Conservation (phyloP, 2,888 invertebrate genomes). For the Globia sparganii region DNA sequence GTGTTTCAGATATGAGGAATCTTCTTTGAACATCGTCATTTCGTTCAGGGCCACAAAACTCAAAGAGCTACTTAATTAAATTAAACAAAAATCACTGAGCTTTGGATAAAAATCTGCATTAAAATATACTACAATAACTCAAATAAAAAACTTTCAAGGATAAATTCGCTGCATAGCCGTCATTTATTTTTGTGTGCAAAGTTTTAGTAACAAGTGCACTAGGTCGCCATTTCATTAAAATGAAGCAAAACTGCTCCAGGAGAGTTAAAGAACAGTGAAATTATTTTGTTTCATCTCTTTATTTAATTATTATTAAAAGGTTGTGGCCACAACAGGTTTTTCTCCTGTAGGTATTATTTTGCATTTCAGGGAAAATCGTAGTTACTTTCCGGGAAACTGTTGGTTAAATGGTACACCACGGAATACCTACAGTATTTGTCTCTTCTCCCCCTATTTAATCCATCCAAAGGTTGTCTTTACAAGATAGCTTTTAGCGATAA, state of each 20-base stretch:
- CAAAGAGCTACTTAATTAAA: background rate
- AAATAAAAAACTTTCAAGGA: conserved; percentile 43
- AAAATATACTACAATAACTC: conserved; percentile 10
- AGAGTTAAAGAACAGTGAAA: background rate
- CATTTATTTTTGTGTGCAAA: conserved; percentile 22
- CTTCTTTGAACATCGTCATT: background rate
- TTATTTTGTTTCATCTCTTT: background rate
- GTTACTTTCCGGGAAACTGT: background rate
- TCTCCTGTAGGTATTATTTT: background rate
- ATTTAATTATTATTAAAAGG: background rate
- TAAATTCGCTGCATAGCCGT: conserved; percentile 30
- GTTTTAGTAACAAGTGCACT: conserved; percentile 20
- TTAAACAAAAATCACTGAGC: background rate
- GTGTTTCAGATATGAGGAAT: background rate
- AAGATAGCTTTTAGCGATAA: too few species aligned
- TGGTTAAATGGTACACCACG: too few species aligned
- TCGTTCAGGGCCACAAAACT: background rate
- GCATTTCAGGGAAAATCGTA: background rate
- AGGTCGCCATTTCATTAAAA: conserved; percentile 32
- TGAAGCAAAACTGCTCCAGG: background rate
- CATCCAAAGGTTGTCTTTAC: too few species aligned
- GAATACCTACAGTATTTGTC: too few species aligned
- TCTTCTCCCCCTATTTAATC: too few species aligned
- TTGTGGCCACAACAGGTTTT: background rate
- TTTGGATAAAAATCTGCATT: conserved; percentile 14